Evolutionary conservation across 1,140 invertebrate genomes (phyloP).

Genomic region (Lepeophtheirus salmonis): DNA sequence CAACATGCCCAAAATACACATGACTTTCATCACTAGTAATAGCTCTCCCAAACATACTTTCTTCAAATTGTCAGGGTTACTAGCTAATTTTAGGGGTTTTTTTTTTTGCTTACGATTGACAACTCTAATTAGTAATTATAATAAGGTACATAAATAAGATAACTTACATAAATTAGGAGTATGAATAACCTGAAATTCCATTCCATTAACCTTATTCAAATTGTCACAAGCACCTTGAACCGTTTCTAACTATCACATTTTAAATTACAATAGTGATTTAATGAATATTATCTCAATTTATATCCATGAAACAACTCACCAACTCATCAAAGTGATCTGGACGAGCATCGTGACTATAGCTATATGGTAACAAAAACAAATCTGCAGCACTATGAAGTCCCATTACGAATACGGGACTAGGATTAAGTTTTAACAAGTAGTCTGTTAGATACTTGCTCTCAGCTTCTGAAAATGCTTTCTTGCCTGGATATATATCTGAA

Average conservation of each 20-base stretch:
- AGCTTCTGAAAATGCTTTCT: conserved; percentile 26
- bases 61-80: no score
- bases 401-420: conserved; percentile 1
- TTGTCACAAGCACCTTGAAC: not conserved
- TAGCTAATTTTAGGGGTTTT: no score
- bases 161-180: no score
- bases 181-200: conserved; percentile 1
- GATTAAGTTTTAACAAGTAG: not conserved
- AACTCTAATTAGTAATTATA: no score
- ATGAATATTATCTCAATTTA: no score
- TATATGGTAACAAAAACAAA: conserved; percentile 9
- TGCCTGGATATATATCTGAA: conserved; percentile 30
- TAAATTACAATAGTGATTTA: conserved; percentile 22
- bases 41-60: no score
- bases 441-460: conserved; percentile 7
- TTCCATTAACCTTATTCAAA: conserved; percentile 15
- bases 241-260: not conserved
- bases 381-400: conserved; percentile 3
- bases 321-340: conserved; percentile 10
- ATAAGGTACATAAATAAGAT: no score
- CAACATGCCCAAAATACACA: no score
- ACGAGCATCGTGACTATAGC: conserved; percentile 3
- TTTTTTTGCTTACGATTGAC: no score
- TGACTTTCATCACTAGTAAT: no score
- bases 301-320: not conserved